Evolutionary conservation across 2,113 vertebrate species (phyloP).

Genomic region (Sisor rabdophorus): DNA sequence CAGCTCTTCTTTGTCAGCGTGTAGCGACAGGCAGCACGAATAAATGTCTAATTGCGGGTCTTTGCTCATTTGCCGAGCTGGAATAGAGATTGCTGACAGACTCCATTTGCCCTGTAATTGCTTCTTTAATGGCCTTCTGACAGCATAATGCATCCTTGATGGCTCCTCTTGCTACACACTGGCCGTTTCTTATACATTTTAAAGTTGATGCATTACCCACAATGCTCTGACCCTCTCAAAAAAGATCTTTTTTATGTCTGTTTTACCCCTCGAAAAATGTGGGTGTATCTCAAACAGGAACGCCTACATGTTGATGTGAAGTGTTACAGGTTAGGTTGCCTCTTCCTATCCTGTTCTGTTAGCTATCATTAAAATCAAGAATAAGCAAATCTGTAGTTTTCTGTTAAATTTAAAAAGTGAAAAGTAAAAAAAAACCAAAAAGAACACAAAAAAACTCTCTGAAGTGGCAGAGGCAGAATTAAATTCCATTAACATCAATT

Average conservation of each 20-base stretch:
- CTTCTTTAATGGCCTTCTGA: conserved; percentile 43
- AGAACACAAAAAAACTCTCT: too few relatives aligned
- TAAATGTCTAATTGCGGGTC: conserved; percentile 47
- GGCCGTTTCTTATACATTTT: conserved; percentile 35
- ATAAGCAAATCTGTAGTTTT: not conserved
- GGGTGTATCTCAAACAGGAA: not conserved
- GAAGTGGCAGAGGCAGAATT: too few relatives aligned
- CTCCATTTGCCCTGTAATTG: conserved; percentile 48
- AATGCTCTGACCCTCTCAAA: conserved; percentile 19
- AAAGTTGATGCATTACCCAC: conserved; percentile 32
- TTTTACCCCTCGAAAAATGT: not conserved
- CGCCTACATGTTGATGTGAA: not conserved
- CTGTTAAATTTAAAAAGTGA: too few relatives aligned
- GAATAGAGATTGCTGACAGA: conserved; percentile 47
- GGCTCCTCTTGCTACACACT: conserved; percentile 18
- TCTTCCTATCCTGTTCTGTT: not conserved
- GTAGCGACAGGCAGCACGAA: conserved; percentile 9
- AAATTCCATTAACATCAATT: too few relatives aligned
- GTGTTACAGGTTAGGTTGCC: not conserved
- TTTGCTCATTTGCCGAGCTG: conserved; percentile 36
- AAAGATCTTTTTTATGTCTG: conserved; percentile 2
- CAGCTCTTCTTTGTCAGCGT: conserved; percentile 3
- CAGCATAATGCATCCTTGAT: conserved; percentile 48
- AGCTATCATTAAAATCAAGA: not conserved
- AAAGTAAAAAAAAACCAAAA: too few relatives aligned